Conservation (phyloP, 2,888 invertebrate species). For the Campaea margaritaria region DNA sequence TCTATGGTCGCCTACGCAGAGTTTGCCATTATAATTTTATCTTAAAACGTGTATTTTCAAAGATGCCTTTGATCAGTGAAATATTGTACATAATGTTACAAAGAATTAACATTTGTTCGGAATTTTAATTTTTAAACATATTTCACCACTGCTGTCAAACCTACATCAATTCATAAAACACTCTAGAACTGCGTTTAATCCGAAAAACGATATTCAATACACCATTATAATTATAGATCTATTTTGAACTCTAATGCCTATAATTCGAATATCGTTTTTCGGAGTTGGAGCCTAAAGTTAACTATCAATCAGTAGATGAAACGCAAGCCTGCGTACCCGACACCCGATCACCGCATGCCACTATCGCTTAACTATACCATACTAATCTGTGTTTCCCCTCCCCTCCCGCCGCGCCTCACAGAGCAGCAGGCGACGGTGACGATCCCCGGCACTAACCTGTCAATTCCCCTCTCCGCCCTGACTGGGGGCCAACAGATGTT, state of each 20-base stretch:
- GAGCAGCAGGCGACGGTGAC: constrained; percentile 84
- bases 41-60: background rate
- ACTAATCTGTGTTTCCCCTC: constrained; percentile 77
- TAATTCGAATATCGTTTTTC: no score
- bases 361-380: constrained; percentile 66
- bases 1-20: constrained; percentile 29
- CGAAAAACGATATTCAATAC: no score
- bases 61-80: no score
- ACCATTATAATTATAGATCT: no score
- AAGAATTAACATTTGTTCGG: background rate
- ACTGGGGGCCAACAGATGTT: constrained; percentile 77
- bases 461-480: constrained; percentile 83
- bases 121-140: no score
- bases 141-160: no score
- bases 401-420: constrained; percentile 56
- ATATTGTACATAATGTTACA: background rate
- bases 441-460: constrained; percentile 87
- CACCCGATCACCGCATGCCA: constrained; percentile 54
- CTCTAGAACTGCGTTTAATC: no score
- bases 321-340: constrained; percentile 24
- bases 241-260: no score
- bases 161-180: no score
- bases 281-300: no score
- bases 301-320: background rate
- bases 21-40: constrained; percentile 12